Percentiles rank a stretch among this genome's conserved stretches.
Conservation (phyloP, 2,113 vertebrate species). For the Leuciscus idus region DNA sequence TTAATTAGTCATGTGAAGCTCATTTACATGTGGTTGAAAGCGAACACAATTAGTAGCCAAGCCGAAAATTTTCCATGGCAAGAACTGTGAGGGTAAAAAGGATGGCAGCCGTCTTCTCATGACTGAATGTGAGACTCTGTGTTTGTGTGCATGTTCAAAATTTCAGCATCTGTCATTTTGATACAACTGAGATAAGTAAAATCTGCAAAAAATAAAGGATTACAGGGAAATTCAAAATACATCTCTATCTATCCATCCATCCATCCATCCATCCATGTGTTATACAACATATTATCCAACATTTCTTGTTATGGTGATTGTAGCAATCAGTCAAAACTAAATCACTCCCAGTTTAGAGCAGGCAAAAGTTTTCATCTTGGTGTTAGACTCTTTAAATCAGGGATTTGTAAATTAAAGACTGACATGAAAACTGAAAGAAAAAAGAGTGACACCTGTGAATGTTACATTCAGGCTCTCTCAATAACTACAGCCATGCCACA, state of each 20-base stretch:
- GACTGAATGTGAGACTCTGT: not conserved
- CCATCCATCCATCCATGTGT: too few relatives aligned
- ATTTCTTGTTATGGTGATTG: too few relatives aligned
- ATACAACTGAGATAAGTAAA: not conserved
- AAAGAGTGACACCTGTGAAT: too few relatives aligned
- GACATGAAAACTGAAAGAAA: too few relatives aligned
- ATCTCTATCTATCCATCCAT: not conserved
- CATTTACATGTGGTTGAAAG: slow-evolving; percentile 34
- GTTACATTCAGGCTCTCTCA: not conserved
- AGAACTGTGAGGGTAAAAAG: not conserved
- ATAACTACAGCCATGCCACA: not conserved
- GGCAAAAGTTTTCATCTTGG: too few relatives aligned
- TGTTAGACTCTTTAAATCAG: too few relatives aligned
- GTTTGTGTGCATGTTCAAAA: slow-evolving; percentile 17
- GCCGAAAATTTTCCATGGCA: slow-evolving; percentile 2
- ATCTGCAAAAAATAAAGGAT: not conserved
- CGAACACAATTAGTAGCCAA: not conserved
- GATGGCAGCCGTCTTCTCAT: not conserved
- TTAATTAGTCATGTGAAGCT: slow-evolving; percentile 32
- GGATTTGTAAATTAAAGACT: too few relatives aligned
- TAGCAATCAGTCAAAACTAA: too few relatives aligned
- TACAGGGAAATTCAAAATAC: not conserved
- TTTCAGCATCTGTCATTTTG: slow-evolving; percentile 21
- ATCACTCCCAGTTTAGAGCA: too few relatives aligned
- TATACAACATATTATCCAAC: too few relatives aligned